Evolutionary conservation across 2,888 invertebrate genomes (phyloP).

Genomic region (Dasysyrphus albostriatus): DNA sequence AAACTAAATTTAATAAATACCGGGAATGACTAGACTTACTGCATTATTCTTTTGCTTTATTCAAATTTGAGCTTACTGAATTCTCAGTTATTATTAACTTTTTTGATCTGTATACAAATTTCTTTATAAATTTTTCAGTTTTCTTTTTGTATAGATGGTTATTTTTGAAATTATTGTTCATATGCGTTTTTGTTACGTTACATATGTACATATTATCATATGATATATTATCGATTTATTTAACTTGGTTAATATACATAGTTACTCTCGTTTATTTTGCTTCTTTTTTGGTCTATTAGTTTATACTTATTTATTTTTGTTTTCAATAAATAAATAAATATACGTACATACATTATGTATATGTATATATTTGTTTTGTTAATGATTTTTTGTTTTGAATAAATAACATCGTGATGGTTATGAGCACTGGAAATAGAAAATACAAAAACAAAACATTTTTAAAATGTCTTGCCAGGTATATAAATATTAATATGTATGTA

Average conservation of each 20-base stretch:
- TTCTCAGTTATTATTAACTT: conserved; percentile 11
- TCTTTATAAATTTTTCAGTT: conserved; percentile 29
- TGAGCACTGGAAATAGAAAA: conserved; percentile 62
- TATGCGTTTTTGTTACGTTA: conserved; percentile 28
- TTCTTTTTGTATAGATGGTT: conserved; percentile 46
- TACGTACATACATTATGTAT: conserved; percentile 9
- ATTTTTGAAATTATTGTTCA: conserved; percentile 54
- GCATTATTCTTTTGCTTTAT: conserved; percentile 58
- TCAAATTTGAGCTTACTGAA: conserved; percentile 55
- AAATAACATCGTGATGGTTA: conserved; percentile 63
- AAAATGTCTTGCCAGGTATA: conserved; percentile 50
- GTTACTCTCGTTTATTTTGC: conserved; percentile 42
- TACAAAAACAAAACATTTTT: conserved; percentile 64
- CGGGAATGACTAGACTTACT: conserved; percentile 73
- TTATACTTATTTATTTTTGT: conserved; percentile 32
- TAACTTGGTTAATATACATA: conserved; percentile 55
- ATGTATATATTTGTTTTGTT: conserved; percentile 3
- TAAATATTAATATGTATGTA: conserved; percentile 35
- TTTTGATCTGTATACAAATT: conserved; percentile 53
- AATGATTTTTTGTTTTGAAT: conserved; percentile 22
- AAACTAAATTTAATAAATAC: conserved; percentile 73
- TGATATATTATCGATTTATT: conserved; percentile 24
- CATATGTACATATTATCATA: too few relatives aligned
- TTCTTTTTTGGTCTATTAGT: conserved; percentile 70
- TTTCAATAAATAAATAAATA: conserved; percentile 47